Evolutionary conservation across 2,888 invertebrate genomes (phyloP), one percentile per base, ranked within the genome.

Genomic region (Luffia ferchaultella): DNA sequence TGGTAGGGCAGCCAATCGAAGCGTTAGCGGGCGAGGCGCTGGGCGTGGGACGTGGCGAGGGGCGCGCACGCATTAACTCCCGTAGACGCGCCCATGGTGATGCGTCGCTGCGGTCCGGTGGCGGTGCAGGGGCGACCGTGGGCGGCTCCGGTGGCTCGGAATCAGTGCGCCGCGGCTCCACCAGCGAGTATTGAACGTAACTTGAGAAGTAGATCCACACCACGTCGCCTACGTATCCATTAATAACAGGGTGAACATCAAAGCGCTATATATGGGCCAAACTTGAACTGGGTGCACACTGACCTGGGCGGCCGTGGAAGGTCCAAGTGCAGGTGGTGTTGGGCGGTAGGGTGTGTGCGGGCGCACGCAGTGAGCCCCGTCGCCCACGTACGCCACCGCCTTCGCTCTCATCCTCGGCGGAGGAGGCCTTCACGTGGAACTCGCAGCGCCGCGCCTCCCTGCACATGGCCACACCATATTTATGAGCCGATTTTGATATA

Each of bases 121-220:
- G 30, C 12, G 3, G 5, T 7, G 5, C 5, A 12, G 3, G 5
- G 12, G 30, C 30, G 3, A 12, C 12, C 30, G 30, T 7, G 3
- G 30, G 30, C 30, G 30, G 30, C 12, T 30, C 30, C 12, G 30
- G 30, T 3, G 30, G 30, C 3, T 76, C 82, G 63, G 86, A 85
- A 54, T 88, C 89, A 53, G 79, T 79, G 2, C 75, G 70, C 1
- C 71, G 68, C 49, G 67, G 62, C 52, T 80, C 82, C 60, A 90
- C 82, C 54, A 93, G 78, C 55, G 92, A 91, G 64, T 93, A 88
- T 61, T 93, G 91, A 59, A 90, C 91, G 76, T 93, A 95, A 56
- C 93, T 93, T 56, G 93, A 89, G 70, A 95, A 95, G 73, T 93
- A 94, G 58, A 95, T 85, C 95, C 95, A 95, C 51, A 95, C 89